phyloP scores from a whole-genome alignment of 2,113 vertebrate genomes.

The Coregonus clupeaformis region DNA sequence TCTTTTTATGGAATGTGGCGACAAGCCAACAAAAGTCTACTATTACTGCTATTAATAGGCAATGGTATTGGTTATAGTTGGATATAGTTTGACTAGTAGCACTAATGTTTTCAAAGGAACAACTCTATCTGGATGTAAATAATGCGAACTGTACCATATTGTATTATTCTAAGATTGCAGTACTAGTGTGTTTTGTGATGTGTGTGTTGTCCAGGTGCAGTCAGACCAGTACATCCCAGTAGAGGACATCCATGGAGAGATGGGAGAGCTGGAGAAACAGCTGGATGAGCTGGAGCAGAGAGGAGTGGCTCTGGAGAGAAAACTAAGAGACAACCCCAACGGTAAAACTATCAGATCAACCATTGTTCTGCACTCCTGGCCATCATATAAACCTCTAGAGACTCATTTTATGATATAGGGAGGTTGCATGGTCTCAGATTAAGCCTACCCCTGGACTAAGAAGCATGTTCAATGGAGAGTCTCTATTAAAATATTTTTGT shows the following conservation, averaged over 20 bases:
- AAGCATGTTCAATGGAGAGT: too few relatives aligned
- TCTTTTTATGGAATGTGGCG: neutral
- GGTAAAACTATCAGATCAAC: slow-evolving; percentile 65
- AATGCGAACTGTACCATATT: too few relatives aligned
- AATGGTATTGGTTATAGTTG: too few relatives aligned
- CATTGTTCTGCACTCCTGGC: neutral
- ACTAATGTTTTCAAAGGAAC: too few relatives aligned
- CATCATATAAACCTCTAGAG: neutral
- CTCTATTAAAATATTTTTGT: too few relatives aligned
- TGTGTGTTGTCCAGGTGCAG: slow-evolving; percentile 80
- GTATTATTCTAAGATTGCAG: too few relatives aligned
- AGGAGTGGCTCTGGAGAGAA: slow-evolving; percentile 91
- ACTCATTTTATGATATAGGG: neutral
- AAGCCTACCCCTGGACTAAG: too few relatives aligned
- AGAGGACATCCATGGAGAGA: slow-evolving; percentile 91
- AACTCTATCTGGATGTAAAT: too few relatives aligned
- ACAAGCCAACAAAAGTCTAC: too few relatives aligned
- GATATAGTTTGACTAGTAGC: too few relatives aligned
- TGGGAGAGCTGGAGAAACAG: slow-evolving; percentile 87
- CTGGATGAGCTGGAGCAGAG: slow-evolving; percentile 90
- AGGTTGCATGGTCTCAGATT: too few relatives aligned
- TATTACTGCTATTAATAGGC: too few relatives aligned
- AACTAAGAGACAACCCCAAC: slow-evolving; percentile 81
- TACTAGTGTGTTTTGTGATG: neutral
- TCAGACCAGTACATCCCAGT: slow-evolving; percentile 93